These are phyloP conservation scores for Ichneumoninae sp. DNA, from an alignment of 2,888 invertebrate species.

Conservation along the genomic window DNA sequence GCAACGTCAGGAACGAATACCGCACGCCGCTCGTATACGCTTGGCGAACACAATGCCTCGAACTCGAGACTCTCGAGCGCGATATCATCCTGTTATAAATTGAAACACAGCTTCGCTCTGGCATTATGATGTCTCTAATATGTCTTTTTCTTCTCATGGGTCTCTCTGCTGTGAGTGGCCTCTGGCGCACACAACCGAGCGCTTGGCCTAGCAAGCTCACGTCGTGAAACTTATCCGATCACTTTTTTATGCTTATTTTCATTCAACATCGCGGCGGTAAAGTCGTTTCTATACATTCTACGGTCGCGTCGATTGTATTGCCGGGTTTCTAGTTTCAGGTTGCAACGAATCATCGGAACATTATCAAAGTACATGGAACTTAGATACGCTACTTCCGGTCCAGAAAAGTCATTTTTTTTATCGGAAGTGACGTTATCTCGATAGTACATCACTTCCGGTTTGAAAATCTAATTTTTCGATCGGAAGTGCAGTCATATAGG, in stretches of 20 bases:
- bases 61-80: slow-evolving; percentile 83
- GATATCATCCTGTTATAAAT: slow-evolving; percentile 84
- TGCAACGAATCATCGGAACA: slow-evolving; percentile 40
- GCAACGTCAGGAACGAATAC: slow-evolving; percentile 66
- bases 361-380: slow-evolving; percentile 35
- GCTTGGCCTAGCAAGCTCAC: slow-evolving; percentile 17
- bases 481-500: not conserved
- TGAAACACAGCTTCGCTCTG: slow-evolving; percentile 83
- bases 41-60: slow-evolving; percentile 82
- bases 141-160: slow-evolving; percentile 81
- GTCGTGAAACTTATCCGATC: slow-evolving; percentile 67
- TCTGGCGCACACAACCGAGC: slow-evolving; percentile 47
- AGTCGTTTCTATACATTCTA: slow-evolving; percentile 25
- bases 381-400: slow-evolving; percentile 1
- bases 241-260: slow-evolving; percentile 47
- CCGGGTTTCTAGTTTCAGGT: slow-evolving; percentile 46
- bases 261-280: slow-evolving; percentile 31
- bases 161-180: slow-evolving; percentile 53
- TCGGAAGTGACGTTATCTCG: too few species aligned
- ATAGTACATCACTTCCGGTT: not conserved
- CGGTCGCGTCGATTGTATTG: slow-evolving; percentile 37
- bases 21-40: slow-evolving; percentile 51
- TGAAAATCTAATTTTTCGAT: not conserved
- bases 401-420: not conserved
- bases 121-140: slow-evolving; percentile 85